phyloP scores from a whole-genome alignment of 1,140 invertebrate species.

The Danaus melanippus region DNA sequence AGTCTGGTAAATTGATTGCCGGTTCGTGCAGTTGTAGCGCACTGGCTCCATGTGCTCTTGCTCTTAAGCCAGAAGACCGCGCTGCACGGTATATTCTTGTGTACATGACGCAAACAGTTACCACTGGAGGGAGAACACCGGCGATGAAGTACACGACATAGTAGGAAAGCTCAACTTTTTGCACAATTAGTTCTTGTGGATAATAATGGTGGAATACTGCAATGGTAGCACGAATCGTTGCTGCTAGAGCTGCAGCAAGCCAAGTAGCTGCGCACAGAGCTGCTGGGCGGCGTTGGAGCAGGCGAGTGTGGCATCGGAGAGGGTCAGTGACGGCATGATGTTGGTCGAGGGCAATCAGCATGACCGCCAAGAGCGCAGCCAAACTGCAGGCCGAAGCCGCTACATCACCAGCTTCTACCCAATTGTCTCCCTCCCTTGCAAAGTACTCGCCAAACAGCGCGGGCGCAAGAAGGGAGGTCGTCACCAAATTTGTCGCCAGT shows the following conservation, averaged over 20 bases:
- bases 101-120: constrained; percentile 63
- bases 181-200: constrained; percentile 33
- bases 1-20: constrained; percentile 45
- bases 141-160: constrained; percentile 54
- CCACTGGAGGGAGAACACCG: constrained; percentile 46
- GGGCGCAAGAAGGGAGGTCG: constrained; percentile 62
- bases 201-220: constrained; percentile 38
- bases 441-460: constrained; percentile 62
- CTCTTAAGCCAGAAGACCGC: constrained; percentile 52
- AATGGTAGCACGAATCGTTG: constrained; percentile 64
- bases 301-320: constrained; percentile 84
- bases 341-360: constrained; percentile 88
- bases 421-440: constrained; percentile 33
- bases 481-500: constrained; percentile 65
- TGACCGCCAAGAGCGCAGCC: constrained; percentile 75
- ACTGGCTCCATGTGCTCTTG: constrained; percentile 55
- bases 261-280: constrained; percentile 79
- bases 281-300: constrained; percentile 81
- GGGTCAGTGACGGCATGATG: constrained; percentile 91
- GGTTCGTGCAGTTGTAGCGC: constrained; percentile 59
- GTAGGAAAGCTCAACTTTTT: constrained; percentile 49
- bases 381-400: constrained; percentile 55
- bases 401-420: constrained; percentile 54
- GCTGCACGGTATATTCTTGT: constrained; percentile 64
- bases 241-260: constrained; percentile 74